Conservation (phyloP, 1,140 invertebrate species). For the Drosophila funebris region DNA sequence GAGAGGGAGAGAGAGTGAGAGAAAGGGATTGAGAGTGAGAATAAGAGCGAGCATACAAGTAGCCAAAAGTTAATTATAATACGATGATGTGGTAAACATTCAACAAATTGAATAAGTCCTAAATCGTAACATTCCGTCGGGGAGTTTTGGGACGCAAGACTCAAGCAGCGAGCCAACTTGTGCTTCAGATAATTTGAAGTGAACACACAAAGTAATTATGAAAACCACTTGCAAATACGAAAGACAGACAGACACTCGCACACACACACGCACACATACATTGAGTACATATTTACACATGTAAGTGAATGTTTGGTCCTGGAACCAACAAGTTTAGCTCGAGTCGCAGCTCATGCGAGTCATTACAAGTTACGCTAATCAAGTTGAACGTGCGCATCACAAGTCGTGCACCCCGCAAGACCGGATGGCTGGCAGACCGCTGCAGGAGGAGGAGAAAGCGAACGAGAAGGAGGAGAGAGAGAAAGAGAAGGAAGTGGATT, state of each 20-base stretch:
- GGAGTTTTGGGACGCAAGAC: conserved; percentile 11
- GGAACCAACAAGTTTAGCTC: conserved; percentile 45
- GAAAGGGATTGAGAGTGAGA: not conserved
- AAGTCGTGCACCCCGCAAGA: not conserved
- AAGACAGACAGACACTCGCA: conserved; percentile 21
- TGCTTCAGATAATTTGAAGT: conserved; percentile 52
- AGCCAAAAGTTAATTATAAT: conserved; percentile 31
- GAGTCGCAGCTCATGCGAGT: conserved; percentile 65
- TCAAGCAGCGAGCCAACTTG: conserved; percentile 36
- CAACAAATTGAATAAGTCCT: conserved; percentile 46
- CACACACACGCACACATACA: not conserved
- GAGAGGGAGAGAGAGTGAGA: not conserved
- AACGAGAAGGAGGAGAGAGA: conserved; percentile 29
- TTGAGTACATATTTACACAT: conserved; percentile 52
- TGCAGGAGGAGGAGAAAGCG: conserved; percentile 1
- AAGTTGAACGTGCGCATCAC: conserved; percentile 69
- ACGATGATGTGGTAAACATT: conserved; percentile 37
- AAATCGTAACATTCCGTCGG: conserved; percentile 2
- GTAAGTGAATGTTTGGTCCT: conserved; percentile 58
- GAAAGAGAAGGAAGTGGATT: not conserved
- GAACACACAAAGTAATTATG: conserved; percentile 77
- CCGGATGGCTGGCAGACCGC: conserved; percentile 59
- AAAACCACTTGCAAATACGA: conserved; percentile 68
- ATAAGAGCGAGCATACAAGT: not conserved
- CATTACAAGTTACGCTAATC: conserved; percentile 80